Evolutionary conservation across 2,888 invertebrate species (phyloP), one percentile per base, ranked within the genome.

Genomic region (Lathronympha strigana): DNA sequence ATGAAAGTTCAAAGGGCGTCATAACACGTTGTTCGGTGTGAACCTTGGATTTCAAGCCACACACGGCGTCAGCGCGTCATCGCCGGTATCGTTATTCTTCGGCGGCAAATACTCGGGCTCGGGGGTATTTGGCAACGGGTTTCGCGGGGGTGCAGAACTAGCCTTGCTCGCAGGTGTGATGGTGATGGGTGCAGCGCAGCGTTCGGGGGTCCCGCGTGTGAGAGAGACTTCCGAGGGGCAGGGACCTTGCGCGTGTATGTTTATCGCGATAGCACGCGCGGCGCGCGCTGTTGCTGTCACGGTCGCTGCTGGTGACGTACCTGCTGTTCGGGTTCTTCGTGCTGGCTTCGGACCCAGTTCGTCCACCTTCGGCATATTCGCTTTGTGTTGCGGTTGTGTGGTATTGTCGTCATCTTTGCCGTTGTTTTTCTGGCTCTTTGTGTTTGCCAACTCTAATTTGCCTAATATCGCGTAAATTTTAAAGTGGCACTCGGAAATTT

Each of bases 121-220:
- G 55, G 40, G 23, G 11, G 3, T 43, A 15, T 40, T 55, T 43
- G 55, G 55, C 55, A 40, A 33, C 38, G 36, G n/a, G 3, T 9
- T 53, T 38, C 15, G 13, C 3, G 21, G n/a, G 11, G 21, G 36
- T 21, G 13, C 36, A 23, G 6, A 2, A 0, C n/a, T 2, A 2
- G n/a, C 19, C 36, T 53, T n/a, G n/a, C 38, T 36, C 33, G 19
- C 33, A 15, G 51, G 51, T 19, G 51, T 17, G 38, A 38, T 1
- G 5, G 38, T 2, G 38, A 38, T 15, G 38, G 38, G 15, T 38
- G 38, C 15, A 1, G n/a, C n/a, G n/a, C n/a, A n/a, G 38, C 15
- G 13, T 9, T 4, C n/a, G 38, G 5, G 4, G 38, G 38, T 38
- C 15, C 38, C n/a, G 38, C 0, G 38, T 38, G 38, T 11, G 38